A percentile compares a stretch with the other conserved stretches of the same genome.
Conservation (phyloP, 2,113 vertebrate genomes). For the Microtus montanus region DNA sequence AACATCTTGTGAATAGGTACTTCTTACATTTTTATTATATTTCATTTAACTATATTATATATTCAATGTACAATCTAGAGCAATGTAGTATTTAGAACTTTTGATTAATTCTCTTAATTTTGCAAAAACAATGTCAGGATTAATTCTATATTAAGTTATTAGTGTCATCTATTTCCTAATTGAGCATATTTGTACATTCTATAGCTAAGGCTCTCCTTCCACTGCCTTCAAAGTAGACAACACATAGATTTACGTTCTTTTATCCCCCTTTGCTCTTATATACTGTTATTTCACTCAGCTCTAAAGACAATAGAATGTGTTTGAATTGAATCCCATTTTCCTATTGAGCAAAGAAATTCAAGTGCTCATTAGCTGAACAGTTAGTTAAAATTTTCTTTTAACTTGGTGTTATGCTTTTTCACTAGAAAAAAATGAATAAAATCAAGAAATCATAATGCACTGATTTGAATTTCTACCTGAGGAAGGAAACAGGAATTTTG, state of each 20-base stretch:
- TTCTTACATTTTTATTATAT: neutral
- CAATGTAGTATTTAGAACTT: conserved; percentile 8
- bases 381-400: neutral
- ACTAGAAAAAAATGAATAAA: neutral
- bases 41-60: neutral
- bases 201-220: neutral
- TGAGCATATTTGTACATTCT: neutral
- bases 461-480: neutral
- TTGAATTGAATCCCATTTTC: neutral
- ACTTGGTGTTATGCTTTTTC: neutral
- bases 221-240: neutral
- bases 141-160: neutral
- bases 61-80: neutral
- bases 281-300: neutral
- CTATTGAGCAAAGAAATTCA: neutral
- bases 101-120: neutral
- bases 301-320: neutral
- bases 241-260: neutral
- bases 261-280: neutral
- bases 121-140: neutral
- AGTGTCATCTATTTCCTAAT: neutral
- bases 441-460: neutral
- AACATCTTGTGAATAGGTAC: neutral
- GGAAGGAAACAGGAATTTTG: neutral
- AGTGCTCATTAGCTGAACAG: neutral